Percentiles rank a stretch among this genome's conserved stretches.
Conservation (phyloP, 2,888 invertebrate genomes). For the Molorchus minor region DNA sequence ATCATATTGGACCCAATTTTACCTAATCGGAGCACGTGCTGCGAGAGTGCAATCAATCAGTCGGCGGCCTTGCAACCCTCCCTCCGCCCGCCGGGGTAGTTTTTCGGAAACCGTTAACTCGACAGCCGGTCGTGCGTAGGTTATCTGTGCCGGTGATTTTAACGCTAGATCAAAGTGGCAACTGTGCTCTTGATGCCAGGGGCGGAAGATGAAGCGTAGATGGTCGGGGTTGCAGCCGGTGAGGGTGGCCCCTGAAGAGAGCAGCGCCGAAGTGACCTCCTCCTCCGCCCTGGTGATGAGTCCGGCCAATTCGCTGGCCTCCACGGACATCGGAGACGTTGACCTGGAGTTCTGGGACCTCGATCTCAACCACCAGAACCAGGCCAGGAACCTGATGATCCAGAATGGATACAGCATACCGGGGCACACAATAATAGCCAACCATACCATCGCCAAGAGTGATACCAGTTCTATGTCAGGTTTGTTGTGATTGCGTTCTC, state of each 20-base stretch:
- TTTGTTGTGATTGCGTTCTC: constrained; percentile 2
- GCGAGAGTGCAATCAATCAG: constrained; percentile 1
- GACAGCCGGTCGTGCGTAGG: not conserved
- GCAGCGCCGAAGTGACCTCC: constrained; percentile 81
- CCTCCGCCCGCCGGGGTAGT: not conserved
- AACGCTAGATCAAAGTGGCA: constrained; percentile 21
- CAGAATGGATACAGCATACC: constrained; percentile 58
- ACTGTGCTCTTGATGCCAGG: constrained; percentile 10
- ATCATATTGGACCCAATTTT: constrained; percentile 20
- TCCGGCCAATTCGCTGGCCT: constrained; percentile 77
- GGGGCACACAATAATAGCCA: constrained; percentile 58
- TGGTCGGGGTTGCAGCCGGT: constrained; percentile 75
- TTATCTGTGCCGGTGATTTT: constrained; percentile 19
- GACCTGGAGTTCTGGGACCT: constrained; percentile 85
- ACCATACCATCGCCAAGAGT: constrained; percentile 58
- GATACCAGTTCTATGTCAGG: constrained; percentile 65
- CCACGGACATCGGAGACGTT: constrained; percentile 79
- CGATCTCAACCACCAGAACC: constrained; percentile 66
- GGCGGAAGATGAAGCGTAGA: constrained; percentile 73
- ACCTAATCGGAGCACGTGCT: constrained; percentile 17
- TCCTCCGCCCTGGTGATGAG: constrained; percentile 75
- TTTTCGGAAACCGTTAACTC: no score
- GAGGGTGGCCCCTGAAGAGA: constrained; percentile 75
- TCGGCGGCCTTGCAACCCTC: constrained; percentile 2
- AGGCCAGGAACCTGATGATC: constrained; percentile 54